phyloP scores from a whole-genome alignment of 2,797 vertebrate species.

The Epinephelus awoara region DNA sequence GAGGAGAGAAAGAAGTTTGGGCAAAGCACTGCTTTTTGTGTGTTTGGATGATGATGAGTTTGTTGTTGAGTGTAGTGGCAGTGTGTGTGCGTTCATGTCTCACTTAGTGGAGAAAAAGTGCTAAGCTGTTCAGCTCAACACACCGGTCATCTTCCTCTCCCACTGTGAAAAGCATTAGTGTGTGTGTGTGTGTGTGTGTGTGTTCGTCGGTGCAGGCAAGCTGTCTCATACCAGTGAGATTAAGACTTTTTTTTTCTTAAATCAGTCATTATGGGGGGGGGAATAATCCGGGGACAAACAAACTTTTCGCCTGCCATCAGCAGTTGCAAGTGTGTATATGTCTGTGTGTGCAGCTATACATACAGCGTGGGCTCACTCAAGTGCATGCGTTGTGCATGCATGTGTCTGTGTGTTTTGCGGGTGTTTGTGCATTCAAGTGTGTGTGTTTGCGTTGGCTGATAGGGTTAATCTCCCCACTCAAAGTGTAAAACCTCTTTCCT shows the following conservation, averaged over 20 bases:
- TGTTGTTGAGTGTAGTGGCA: conserved; percentile 2
- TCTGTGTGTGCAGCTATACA: conserved; percentile 15
- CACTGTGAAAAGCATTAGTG: conserved; percentile 21
- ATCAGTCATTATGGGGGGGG: conserved; percentile 43
- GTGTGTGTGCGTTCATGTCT: conserved; percentile 12
- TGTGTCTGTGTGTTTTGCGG: conserved; percentile 38
- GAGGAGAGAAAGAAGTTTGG: conserved; percentile 28
- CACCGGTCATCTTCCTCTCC: conserved; percentile 33
- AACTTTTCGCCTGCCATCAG: conserved; percentile 68
- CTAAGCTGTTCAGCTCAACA: conserved; percentile 55
- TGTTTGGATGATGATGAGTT: conserved; percentile 38
- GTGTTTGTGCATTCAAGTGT: conserved; percentile 47
- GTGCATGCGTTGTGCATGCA: conserved; percentile 9
- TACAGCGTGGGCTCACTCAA: conserved; percentile 12
- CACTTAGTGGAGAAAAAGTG: conserved; percentile 24
- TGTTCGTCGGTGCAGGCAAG: conserved; percentile 20
- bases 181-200: conserved; percentile 7
- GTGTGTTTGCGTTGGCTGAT: conserved; percentile 64
- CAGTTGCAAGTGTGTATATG: conserved; percentile 34
- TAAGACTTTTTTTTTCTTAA: conserved; percentile 49
- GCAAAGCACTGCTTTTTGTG: background rate
- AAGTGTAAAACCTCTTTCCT: conserved; percentile 72
- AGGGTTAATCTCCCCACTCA: conserved; percentile 70
- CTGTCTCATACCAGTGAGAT: conserved; percentile 57
- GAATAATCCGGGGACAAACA: conserved; percentile 57